Conservation (phyloP, 2,888 invertebrate species). For the Gastrophysa polygoni region DNA sequence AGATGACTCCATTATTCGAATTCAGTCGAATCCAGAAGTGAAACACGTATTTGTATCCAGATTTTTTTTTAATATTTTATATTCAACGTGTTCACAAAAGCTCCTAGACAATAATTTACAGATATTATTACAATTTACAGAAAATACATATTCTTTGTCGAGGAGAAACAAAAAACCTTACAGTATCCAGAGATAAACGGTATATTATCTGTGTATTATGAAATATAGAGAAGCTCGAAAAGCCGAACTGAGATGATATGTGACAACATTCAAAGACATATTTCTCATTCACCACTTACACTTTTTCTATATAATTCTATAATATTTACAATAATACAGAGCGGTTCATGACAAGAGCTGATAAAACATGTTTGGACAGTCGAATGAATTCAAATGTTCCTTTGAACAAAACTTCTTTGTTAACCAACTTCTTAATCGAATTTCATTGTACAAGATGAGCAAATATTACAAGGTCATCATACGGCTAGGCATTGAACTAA, state of each 20-base stretch:
- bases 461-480: too few relatives aligned
- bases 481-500: too few relatives aligned
- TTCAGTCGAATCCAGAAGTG: too few relatives aligned
- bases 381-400: too few relatives aligned
- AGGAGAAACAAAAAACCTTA: slow-evolving; percentile 49
- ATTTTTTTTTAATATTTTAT: slow-evolving; percentile 56
- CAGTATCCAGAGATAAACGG: slow-evolving; percentile 31
- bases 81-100: slow-evolving; percentile 60
- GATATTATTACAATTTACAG: slow-evolving; percentile 51
- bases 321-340: slow-evolving; percentile 23
- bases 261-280: slow-evolving; percentile 47
- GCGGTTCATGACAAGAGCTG: neutral
- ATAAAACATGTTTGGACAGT: neutral
- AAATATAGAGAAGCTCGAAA: slow-evolving; percentile 29
- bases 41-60: slow-evolving; percentile 36
- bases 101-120: slow-evolving; percentile 56
- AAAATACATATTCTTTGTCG: slow-evolving; percentile 56
- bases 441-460: too few relatives aligned
- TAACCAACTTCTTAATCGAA: too few relatives aligned
- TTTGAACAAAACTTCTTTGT: too few relatives aligned
- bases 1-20: too few relatives aligned
- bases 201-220: slow-evolving; percentile 21
- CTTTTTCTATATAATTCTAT: slow-evolving; percentile 34
- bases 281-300: slow-evolving; percentile 54
- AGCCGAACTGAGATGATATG: slow-evolving; percentile 42